A percentile compares a stretch with the other conserved stretches of the same genome.
Evolutionary conservation across 2,113 vertebrate species (phyloP).

Genomic region (Ammodytes dubius): DNA sequence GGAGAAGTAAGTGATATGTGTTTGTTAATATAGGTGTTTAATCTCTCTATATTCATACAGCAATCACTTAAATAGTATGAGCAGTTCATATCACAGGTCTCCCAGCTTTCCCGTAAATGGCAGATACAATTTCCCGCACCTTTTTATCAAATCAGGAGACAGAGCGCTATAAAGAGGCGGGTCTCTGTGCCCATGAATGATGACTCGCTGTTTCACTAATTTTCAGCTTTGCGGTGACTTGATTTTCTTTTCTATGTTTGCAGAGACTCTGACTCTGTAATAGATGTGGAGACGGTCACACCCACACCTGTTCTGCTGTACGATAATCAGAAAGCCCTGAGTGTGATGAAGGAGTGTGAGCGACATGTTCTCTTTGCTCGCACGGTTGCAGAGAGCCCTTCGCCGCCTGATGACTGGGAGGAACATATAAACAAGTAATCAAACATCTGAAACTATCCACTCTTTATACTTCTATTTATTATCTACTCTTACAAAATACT

Average conservation of each 20-base stretch:
- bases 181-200: no score
- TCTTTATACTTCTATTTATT: not conserved
- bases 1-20: no score
- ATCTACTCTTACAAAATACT: not conserved
- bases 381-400: conserved; percentile 92
- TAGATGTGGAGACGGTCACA: conserved; percentile 92
- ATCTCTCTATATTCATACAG: no score
- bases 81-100: no score
- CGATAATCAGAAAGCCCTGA: conserved; percentile 96
- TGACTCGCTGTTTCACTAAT: not conserved
- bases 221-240: not conserved
- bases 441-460: not conserved
- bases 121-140: no score
- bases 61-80: no score
- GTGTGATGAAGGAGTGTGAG: conserved; percentile 98
- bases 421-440: conserved; percentile 95
- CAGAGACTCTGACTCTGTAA: conserved; percentile 91
- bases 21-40: no score
- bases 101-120: no score
- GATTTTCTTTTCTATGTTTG: conserved; percentile 16
- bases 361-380: conserved; percentile 96
- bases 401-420: conserved; percentile 97
- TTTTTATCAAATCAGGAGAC: no score
- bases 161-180: no score
- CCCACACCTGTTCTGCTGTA: conserved; percentile 90